phyloP scores from a whole-genome alignment of 2,797 vertebrate species.

The Phrynocephalus vlangalii region DNA sequence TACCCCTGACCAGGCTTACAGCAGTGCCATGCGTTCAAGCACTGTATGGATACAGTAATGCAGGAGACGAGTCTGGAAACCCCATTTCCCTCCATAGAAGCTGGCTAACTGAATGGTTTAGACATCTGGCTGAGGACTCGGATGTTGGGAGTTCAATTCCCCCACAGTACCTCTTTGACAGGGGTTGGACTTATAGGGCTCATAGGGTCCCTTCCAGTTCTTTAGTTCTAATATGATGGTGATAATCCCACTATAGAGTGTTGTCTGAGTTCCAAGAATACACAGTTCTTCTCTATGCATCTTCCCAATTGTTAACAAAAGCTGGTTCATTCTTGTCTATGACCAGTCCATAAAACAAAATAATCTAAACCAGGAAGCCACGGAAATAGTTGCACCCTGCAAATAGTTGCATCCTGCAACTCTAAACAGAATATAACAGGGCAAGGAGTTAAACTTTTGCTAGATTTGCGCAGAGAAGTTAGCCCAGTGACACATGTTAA shows the following conservation, averaged over 20 bases:
- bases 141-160: no score
- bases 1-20: neutral
- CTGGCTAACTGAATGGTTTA: no score
- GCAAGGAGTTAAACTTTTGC: neutral
- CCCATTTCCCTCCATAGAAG: neutral
- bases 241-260: neutral
- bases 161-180: no score
- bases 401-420: neutral
- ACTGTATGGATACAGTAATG: neutral
- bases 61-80: neutral
- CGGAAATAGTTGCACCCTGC: neutral
- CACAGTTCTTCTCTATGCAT: neutral
- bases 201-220: no score
- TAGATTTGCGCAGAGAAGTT: neutral
- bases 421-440: no score
- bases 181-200: no score
- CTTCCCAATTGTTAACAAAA: neutral
- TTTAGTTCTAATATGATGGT: neutral
- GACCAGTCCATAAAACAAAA: neutral
- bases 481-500: neutral
- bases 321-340: neutral
- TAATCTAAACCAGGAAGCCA: neutral
- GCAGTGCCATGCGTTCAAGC: neutral
- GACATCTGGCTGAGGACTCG: no score
- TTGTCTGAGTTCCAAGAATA: neutral